phyloP scores from a whole-genome alignment of 2,113 vertebrate genomes.

The Piprites chloris region DNA sequence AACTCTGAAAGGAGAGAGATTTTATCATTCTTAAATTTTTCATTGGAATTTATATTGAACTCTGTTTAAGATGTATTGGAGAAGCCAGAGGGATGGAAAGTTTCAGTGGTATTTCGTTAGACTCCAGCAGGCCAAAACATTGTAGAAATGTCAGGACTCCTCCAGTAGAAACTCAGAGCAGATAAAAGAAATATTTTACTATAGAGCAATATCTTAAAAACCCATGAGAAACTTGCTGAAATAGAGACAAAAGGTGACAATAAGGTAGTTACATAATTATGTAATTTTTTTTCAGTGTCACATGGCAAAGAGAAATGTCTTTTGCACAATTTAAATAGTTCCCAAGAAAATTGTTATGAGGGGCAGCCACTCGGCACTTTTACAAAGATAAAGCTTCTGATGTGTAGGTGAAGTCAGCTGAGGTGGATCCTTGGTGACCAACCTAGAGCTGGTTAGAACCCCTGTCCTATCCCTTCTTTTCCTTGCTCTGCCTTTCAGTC shows the following conservation, averaged over 20 bases:
- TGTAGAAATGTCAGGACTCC: not conserved
- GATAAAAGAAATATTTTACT: not conserved
- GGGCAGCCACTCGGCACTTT: not conserved
- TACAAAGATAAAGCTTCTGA: not conserved
- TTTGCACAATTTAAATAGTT: not conserved
- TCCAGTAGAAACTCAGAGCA: not conserved
- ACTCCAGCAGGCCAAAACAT: not conserved
- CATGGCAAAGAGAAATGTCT: not conserved
- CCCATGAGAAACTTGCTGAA: not conserved
- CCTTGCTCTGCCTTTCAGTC: not conserved
- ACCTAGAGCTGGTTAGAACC: not conserved
- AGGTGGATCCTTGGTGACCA: not conserved
- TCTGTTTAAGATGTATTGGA: not conserved
- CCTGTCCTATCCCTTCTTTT: not conserved
- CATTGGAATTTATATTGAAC: not conserved
- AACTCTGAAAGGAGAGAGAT: not conserved
- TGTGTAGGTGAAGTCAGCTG: not conserved
- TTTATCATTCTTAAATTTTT: not conserved
- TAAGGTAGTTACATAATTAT: not conserved
- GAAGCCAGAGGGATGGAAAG: not conserved
- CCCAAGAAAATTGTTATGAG: not conserved
- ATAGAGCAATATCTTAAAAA: not conserved
- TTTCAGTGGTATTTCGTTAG: not conserved
- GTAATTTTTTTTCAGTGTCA: not conserved
- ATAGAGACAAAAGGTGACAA: not conserved